phyloP scores from a whole-genome alignment of 2,113 vertebrate genomes.

The Rafetus swinhoei region DNA sequence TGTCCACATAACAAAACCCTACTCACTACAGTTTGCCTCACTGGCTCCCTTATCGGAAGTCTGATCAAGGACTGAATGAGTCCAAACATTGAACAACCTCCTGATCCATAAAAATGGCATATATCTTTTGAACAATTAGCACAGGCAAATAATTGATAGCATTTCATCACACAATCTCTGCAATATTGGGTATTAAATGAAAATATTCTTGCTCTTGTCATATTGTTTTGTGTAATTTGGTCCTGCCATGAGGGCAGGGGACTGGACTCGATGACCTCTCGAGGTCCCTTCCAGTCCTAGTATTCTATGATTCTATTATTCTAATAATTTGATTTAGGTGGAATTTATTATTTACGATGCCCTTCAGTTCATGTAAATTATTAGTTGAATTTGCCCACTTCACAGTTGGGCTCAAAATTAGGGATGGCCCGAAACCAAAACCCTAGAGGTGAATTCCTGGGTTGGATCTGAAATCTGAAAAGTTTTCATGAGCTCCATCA shows the following conservation, averaged over 20 bases:
- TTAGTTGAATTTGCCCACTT: background rate
- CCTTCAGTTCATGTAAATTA: background rate
- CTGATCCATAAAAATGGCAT: no score
- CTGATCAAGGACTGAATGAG: no score
- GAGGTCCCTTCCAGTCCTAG: no score
- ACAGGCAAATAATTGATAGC: background rate
- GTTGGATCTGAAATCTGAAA: background rate
- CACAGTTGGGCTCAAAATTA: background rate
- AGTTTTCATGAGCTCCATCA: accelerated
- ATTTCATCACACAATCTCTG: background rate
- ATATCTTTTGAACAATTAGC: background rate
- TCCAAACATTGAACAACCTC: background rate
- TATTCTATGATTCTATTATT: no score
- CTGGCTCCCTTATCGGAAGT: no score
- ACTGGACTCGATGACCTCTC: no score
- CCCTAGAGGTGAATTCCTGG: background rate
- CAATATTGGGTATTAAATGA: background rate
- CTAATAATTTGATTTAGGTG: background rate
- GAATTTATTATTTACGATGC: background rate
- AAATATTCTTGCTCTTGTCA: background rate
- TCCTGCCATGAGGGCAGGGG: no score
- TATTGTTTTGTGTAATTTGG: background rate
- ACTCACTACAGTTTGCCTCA: no score
- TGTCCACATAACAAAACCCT: no score
- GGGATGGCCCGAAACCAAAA: background rate